These are phyloP conservation scores for Heterotis niloticus DNA, from an alignment of 2,113 vertebrate genomes.

Conservation along the genomic window DNA sequence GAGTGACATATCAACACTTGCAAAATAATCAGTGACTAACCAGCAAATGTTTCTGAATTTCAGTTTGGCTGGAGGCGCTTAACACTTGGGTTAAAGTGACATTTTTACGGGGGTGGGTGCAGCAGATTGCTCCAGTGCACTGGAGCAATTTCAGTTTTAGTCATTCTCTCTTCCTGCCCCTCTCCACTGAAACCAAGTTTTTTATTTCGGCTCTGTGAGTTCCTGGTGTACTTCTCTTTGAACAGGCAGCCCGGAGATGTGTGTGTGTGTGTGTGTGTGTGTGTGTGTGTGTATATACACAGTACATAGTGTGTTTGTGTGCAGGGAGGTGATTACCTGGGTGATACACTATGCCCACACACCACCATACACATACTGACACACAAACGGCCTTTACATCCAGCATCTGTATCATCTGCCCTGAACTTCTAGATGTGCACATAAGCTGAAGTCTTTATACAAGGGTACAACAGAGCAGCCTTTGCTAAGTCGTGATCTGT, in stretches of 20 bases:
- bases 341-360: not conserved
- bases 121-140: conserved; percentile 20
- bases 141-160: conserved; percentile 36
- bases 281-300: not conserved
- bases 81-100: conserved; percentile 15
- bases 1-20: too few species aligned
- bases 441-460: not conserved
- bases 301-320: too few species aligned
- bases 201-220: conserved; percentile 27
- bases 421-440: not conserved
- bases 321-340: not conserved
- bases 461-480: not conserved
- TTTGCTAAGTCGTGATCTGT: not conserved
- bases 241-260: conserved; percentile 1
- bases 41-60: not conserved
- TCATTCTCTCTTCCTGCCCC: conserved; percentile 22
- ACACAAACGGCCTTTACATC: not conserved
- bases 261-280: conserved; percentile 5
- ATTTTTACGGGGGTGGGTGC: conserved; percentile 14
- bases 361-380: not conserved
- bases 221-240: conserved; percentile 20
- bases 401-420: not conserved
- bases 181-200: conserved; percentile 28
- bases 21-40: too few species aligned
- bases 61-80: conserved; percentile 14